Evolutionary conservation across 2,797 vertebrate species (phyloP), one percentile per base, ranked within the genome.

Genomic region (Enteromius viviparus): DNA sequence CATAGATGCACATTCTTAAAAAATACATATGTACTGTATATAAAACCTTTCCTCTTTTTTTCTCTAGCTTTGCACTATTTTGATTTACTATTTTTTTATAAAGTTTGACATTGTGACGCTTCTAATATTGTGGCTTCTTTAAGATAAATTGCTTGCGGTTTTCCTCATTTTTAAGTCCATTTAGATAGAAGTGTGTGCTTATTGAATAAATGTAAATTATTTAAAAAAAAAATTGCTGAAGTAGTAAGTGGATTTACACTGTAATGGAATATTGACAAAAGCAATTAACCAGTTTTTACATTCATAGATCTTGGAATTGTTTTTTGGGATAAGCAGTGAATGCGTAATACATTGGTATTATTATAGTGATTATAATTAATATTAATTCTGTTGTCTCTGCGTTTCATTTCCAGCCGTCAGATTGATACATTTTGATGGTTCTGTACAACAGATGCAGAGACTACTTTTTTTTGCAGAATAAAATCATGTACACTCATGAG

Each of bases 241-340:
- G 34, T 40, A 55, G 71, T 82, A 65, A 80, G 51, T 64, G 45
- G 32, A 75, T 66, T 82, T 76, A 76, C 60, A 53, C 51, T 11
- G 60, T 66, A 82, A 51, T 51, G 45, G 49, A 53, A 75, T 82
- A 82, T 82, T 82, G 80, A 65, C 80, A 75, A 74, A 74, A 82
- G 10, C 71, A 82, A 75, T 82, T 65, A 74, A 75, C 58, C 32
- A 21, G 58, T 74, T 82, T 82, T 65, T 66, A 64, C 45, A 51
- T 82, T 75, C 70, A 75, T 82, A 75, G 70, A 58, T 75, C 51
- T n/a, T 64, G 62, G 70, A 75, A 82, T 82, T 72, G 72, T 34
- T 69, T 55, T 68, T 68, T 55, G 26, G 55, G 29, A 60, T 68
- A 19, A 58, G 26, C 64, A 84, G 55, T 37, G 32, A 34, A 74